A percentile compares a stretch with the other conserved stretches of the same genome.
phyloP scores from a whole-genome alignment of 2,888 invertebrate genomes.

The Pandemis heparana region DNA sequence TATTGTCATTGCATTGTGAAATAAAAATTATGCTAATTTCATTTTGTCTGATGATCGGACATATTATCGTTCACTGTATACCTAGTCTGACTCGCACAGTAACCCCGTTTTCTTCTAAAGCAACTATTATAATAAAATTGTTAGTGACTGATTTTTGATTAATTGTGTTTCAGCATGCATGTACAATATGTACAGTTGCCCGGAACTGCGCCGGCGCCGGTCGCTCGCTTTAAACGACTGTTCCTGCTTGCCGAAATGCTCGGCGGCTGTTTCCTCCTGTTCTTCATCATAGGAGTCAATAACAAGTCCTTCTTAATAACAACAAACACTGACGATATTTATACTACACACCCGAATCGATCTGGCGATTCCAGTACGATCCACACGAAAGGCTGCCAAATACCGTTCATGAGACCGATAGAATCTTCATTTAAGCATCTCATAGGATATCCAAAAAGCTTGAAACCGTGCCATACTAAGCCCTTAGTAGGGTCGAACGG shows the following conservation, averaged over 20 bases:
- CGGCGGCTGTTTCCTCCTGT: neutral
- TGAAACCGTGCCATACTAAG: conserved; percentile 73
- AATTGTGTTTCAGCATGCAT: conserved; percentile 9
- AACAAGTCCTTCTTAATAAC: conserved; percentile 25
- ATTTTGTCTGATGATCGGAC: too few species aligned
- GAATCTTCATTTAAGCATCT: conserved; percentile 79
- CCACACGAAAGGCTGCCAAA: conserved; percentile 86
- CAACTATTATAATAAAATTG: too few species aligned
- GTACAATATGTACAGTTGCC: neutral
- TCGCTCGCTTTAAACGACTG: neutral
- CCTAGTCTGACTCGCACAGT: too few species aligned
- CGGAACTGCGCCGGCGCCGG: neutral
- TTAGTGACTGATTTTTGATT: neutral
- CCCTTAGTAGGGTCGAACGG: conserved; percentile 84
- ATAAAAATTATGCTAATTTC: too few species aligned
- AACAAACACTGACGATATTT: conserved; percentile 48
- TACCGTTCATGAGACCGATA: conserved; percentile 86
- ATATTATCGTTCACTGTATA: too few species aligned
- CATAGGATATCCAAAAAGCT: conserved; percentile 68
- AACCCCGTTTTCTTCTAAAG: too few species aligned
- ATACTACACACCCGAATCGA: neutral
- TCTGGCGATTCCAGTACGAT: conserved; percentile 64
- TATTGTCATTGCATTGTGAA: too few species aligned
- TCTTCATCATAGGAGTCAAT: conserved; percentile 13
- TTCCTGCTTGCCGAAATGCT: conserved; percentile 9